Base-by-base conservation (phyloP, 1,140 invertebrate species). In the Acromyrmex echinatior region DNA sequence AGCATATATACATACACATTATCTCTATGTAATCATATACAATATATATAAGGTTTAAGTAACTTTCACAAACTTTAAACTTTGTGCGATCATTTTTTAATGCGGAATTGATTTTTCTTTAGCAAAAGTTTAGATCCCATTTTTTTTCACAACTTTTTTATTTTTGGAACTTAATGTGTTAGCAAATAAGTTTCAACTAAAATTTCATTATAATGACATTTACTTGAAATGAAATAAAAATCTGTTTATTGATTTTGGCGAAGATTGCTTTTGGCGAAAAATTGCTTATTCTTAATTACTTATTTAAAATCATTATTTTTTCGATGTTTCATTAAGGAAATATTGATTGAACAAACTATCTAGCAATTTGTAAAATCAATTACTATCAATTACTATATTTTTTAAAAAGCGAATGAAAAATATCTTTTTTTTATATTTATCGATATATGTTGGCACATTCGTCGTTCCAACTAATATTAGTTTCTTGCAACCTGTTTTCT, bases 401-500 rank as follows among this genome's bases (percentile, higher is more conserved):
- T 3, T 18, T 1, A 12, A 1, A 4, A 21, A 31, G 28, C 10
- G 4, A 25, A n/a, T 6, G 6, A 0, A 51, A 51, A 60, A 18
- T 39, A 4, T 79, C n/a, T 76, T 70, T 68, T n/a, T 62, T 51
- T 85, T 45, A 28, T 51, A 58, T 85, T 85, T 14, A 77, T 77
- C 76, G 49, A 78, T 25, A 77, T 63, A 60, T 88, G 76, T 86
- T 58, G 60, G 63, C 60, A 7, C 60, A 89, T 78, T 89, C 73
- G 51, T 88, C 76, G 71, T 89, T 76, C 60, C 84, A 84, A 58
- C 76, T 85, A 89, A 35, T 35, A 89, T 89, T 89, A 89, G 86
- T 85, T 79, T 74, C 58, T 56, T 62, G 21, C 76, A 21, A 56
- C 18, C 18, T 66, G n/a, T 49, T 49, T 35, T 71, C 74, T 77